A percentile compares a stretch with the other conserved stretches of the same genome.
Conservation (phyloP, 2,888 invertebrate genomes). For the Noctua janthina region DNA sequence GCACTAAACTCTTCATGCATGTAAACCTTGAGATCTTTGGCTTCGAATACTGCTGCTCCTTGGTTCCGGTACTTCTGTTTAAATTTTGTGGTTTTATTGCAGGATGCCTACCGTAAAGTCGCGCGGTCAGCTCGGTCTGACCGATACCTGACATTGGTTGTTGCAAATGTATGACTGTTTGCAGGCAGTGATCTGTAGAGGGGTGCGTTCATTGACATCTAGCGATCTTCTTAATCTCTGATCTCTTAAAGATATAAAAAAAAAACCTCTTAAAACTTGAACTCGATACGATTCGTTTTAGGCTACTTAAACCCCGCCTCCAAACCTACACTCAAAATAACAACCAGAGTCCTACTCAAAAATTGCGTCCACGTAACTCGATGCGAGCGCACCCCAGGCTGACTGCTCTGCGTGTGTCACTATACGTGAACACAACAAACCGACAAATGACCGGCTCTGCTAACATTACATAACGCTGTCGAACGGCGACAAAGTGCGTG, state of each 20-base stretch:
- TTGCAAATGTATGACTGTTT: constrained; percentile 48
- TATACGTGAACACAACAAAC: constrained; percentile 44
- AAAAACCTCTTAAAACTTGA: constrained; percentile 39
- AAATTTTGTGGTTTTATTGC: constrained; percentile 73
- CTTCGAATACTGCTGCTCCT: constrained; percentile 72
- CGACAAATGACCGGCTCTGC: constrained; percentile 44
- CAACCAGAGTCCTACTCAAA: constrained; percentile 42
- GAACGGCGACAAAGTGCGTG: constrained; percentile 82
- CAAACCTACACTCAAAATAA: constrained; percentile 58
- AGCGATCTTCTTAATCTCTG: constrained; percentile 46
- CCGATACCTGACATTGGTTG: constrained; percentile 42
- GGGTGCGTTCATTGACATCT: constrained; percentile 63
- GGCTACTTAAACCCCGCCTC: constrained; percentile 50
- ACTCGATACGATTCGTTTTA: constrained; percentile 53
- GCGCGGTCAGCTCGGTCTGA: constrained; percentile 56
- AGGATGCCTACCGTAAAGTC: constrained; percentile 61
- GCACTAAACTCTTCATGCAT: constrained; percentile 76
- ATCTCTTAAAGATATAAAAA: constrained; percentile 45
- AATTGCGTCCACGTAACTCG: constrained; percentile 57
- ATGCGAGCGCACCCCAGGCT: constrained; percentile 60
- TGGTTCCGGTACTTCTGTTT: constrained; percentile 77
- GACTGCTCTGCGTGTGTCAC: constrained; percentile 27
- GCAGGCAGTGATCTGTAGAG: constrained; percentile 57
- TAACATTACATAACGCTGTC: constrained; percentile 70
- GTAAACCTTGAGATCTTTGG: constrained; percentile 68